Percentiles rank a stretch among this genome's conserved stretches.
Evolutionary conservation across 2,888 invertebrate genomes (phyloP).

Genomic region (Ferrisia virgata): DNA sequence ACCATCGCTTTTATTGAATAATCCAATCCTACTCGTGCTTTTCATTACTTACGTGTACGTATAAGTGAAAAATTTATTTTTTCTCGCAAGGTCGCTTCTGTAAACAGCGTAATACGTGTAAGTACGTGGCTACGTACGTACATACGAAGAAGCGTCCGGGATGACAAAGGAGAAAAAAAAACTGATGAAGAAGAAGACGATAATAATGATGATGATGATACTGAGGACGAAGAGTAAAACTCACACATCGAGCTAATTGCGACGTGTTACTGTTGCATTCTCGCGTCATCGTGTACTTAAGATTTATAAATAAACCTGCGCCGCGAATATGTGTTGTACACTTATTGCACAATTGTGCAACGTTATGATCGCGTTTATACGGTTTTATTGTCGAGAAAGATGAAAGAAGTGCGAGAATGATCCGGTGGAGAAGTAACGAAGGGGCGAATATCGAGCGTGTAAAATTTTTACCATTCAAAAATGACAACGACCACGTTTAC

Average conservation of each 20-base stretch:
- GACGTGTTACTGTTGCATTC: background rate
- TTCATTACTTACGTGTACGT: background rate
- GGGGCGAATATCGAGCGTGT: background rate
- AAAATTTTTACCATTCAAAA: background rate
- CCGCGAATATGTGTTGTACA: background rate
- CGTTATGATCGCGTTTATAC: background rate
- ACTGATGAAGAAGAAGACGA: background rate
- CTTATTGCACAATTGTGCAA: slow-evolving; percentile 13
- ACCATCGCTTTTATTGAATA: no score
- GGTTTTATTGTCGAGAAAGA: background rate
- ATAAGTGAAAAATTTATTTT: background rate
- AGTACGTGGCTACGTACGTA: background rate
- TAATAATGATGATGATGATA: background rate
- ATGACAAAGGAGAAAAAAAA: background rate
- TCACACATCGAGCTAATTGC: background rate
- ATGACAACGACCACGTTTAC: background rate
- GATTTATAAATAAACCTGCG: background rate
- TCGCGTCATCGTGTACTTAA: background rate
- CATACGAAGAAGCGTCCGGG: background rate
- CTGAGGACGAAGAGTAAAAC: background rate
- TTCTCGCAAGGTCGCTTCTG: background rate
- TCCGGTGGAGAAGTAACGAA: background rate
- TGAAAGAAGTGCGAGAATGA: no score
- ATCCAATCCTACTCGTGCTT: no score
- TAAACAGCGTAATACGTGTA: background rate